Evolutionary conservation across 1,140 invertebrate genomes (phyloP).

Genomic region (Stegodyphus mimosarum): DNA sequence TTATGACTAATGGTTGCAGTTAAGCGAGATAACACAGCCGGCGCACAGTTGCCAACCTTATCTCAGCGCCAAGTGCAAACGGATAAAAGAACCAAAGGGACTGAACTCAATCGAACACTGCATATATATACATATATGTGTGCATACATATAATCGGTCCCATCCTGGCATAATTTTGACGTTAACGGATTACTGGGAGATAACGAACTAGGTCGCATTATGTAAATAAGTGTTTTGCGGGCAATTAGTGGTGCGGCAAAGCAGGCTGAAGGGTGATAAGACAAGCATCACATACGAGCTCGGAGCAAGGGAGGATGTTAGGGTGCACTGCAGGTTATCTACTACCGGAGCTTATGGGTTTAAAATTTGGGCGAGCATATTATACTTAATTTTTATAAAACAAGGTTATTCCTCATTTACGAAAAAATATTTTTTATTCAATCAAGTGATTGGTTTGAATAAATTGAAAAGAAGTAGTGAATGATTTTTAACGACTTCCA

Average conservation of each 20-base stretch:
- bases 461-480: too few relatives aligned
- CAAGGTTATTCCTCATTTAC: too few relatives aligned
- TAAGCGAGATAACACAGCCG: too few relatives aligned
- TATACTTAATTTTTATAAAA: too few relatives aligned
- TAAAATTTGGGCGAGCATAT: too few relatives aligned
- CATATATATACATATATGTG: slow-evolving; percentile 11
- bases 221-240: slow-evolving; percentile 43
- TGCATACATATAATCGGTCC: slow-evolving; percentile 26
- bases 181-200: slow-evolving; percentile 36
- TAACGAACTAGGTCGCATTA: slow-evolving; percentile 20
- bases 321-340: too few relatives aligned
- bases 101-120: slow-evolving; percentile 23
- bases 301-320: too few relatives aligned
- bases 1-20: too few relatives aligned
- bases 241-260: slow-evolving; percentile 43
- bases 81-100: slow-evolving; percentile 30
- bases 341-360: too few relatives aligned
- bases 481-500: too few relatives aligned
- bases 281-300: not conserved
- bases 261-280: slow-evolving; percentile 27
- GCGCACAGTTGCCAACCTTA: not conserved
- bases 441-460: too few relatives aligned
- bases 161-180: not conserved
- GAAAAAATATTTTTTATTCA: too few relatives aligned
- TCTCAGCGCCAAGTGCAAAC: not conserved